Conservation (phyloP, 2,797 vertebrate genomes). For the Chloroceryle amazona region DNA sequence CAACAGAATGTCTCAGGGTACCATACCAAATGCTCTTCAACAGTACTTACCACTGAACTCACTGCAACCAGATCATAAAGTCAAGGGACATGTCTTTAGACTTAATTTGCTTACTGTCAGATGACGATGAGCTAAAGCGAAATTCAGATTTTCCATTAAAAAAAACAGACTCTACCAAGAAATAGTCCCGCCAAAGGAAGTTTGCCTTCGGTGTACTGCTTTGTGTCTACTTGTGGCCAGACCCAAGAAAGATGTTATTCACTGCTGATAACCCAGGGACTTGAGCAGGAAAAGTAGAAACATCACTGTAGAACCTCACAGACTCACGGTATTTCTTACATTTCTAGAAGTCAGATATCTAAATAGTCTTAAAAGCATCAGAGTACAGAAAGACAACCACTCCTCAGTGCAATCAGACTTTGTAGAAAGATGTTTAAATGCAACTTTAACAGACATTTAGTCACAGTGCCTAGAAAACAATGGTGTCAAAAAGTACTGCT, state of each 20-base stretch:
- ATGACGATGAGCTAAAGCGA: no score
- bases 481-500: not conserved
- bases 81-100: rapidly evolving
- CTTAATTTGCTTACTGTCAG: not conserved
- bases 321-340: not conserved
- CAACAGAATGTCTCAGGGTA: not conserved
- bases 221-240: not conserved
- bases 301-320: not conserved
- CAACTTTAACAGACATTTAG: not conserved
- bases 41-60: not conserved
- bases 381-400: not conserved
- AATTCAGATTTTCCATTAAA: not conserved
- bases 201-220: not conserved
- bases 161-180: not conserved
- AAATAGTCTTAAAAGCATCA: not conserved
- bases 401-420: not conserved
- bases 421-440: not conserved
- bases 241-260: not conserved
- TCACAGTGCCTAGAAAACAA: not conserved
- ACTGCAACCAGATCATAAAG: not conserved
- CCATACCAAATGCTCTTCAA: not conserved
- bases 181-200: not conserved
- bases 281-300: not conserved
- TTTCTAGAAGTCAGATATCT: not conserved
- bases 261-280: not conserved